Evolutionary conservation across 2,888 invertebrate genomes (phyloP), one percentile per base, ranked within the genome.

Genomic region (Tridacna crocea): DNA sequence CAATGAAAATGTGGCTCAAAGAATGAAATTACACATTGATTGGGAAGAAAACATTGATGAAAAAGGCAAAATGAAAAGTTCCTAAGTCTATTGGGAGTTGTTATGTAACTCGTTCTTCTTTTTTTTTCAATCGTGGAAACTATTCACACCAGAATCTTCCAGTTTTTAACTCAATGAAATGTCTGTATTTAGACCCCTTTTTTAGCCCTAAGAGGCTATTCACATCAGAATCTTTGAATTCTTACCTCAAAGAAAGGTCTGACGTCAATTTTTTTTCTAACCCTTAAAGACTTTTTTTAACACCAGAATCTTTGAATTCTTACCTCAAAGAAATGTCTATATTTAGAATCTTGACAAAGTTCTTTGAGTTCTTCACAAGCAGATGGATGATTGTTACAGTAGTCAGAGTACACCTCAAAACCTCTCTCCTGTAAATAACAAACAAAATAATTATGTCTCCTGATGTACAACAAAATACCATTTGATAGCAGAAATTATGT

Each of bases 381-480:
- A 93, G 97, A 96, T 19, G 97, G 97, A 94, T 98, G 97, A 92
- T 97, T 97, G 95, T 97, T 98, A 93, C 98, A 98, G 94, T 98
- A 98, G 88, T 97, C 97, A 36, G 97, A 97, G 94, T 98, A 98
- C 94, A 97, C 96, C 91, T 96, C 96, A 94, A 98, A 98, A 36
- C 96, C 96, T 76, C 96, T 96, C 93, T 96, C 96, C 97, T 97
- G 95, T 61, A 88, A 79, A 48, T 79, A 70, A 6, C 17, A 51
- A 13, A 51, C 19, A 55, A 2, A 55, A 15, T 51, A 36, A 36
- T 36, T 36, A 36, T 36, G 3, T 8, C 2, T 36, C 36, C 2
- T 4, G 36, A 36, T 36, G 36, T 36, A 36, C 36, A 36, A 36
- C 8, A 36, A 36, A 36, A 8, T 36, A 36, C 36, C 36, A 36